Evolutionary conservation across 2,797 vertebrate species (phyloP), one percentile per base, ranked within the genome.

Genomic region (Neolamprologus multifasciatus): DNA sequence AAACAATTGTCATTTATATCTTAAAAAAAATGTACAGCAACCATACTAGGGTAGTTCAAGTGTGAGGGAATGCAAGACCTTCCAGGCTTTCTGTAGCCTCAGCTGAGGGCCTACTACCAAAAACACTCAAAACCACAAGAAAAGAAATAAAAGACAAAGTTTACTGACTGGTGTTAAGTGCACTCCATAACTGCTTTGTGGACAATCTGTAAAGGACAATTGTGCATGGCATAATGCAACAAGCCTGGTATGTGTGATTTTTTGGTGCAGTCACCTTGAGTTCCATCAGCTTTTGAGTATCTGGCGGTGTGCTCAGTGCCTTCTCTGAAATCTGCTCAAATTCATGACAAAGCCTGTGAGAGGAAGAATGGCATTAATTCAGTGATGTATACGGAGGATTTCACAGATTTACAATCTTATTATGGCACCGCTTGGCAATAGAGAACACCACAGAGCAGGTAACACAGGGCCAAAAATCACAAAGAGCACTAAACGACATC

Each of bases 271-370:
- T 86, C 96, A 98, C 98, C 97, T 97, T 97, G 88, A 98, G 95
- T 79, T 97, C 96, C 96, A 98, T 97, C 21, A 99, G 94, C 33
- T 96, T 95, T 12, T 98, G 95, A 10, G 98, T 98, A 90, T 97
- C 96, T 64, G 93, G 88, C 7, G 98, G 98, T 6, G 95, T 96
- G 81, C 94, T 96, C 81, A 98, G 95, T 45, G 97, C 97, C 89
- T 95, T 97, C 88, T 97, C 96, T 71, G 97, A 94, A 92, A 98
- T 97, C 89, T 81, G 96, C 89, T 98, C 96, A 97, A 97, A 98
- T 78, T 98, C 97, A 23, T 94, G 85, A 86, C 97, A 97, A n/a
- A 99, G 90, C 80, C 98, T 98, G 93, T 87, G 94, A 94, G 57
- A 77, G 50, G 55, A 52, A 76, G 9, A 21, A 23, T 13, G 21